These are phyloP conservation scores for Toxotes jaculatrix DNA, from an alignment of 2,113 vertebrate species.

Conservation along the genomic window DNA sequence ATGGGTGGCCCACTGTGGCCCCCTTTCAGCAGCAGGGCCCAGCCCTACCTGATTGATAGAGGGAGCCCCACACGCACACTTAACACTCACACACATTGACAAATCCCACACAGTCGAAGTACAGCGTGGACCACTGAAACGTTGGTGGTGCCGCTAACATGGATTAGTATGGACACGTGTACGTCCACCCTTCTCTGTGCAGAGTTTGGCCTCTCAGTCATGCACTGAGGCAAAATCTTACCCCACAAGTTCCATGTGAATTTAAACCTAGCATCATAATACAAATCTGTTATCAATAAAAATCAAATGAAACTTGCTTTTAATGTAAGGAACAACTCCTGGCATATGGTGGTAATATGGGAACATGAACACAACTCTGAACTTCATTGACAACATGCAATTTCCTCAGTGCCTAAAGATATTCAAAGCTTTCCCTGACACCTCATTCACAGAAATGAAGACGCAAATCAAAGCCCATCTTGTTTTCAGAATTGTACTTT, in stretches of 20 bases:
- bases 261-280: not conserved
- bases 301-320: conserved; percentile 12
- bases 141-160: conserved; percentile 32
- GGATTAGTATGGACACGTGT: conserved; percentile 60
- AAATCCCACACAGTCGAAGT: conserved; percentile 55
- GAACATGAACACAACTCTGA: conserved; percentile 18
- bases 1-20: conserved; percentile 84
- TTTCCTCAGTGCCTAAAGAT: not conserved
- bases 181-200: conserved; percentile 44
- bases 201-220: conserved; percentile 45
- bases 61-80: conserved; percentile 72
- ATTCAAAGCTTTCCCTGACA: conserved; percentile 32
- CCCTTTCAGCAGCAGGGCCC: conserved; percentile 81
- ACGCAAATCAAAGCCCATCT: conserved; percentile 60
- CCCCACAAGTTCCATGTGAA: not conserved
- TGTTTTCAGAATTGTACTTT: conserved; percentile 47
- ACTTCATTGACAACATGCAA: conserved; percentile 16
- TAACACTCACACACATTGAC: conserved; percentile 69
- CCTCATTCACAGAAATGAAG: conserved; percentile 36
- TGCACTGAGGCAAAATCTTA: not conserved
- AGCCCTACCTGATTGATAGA: conserved; percentile 83
- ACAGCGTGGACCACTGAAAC: conserved; percentile 30
- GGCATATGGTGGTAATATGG: conserved; percentile 47
- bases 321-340: not conserved
- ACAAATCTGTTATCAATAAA: conserved; percentile 3